These are phyloP conservation scores for Prietella phreatophila DNA, from an alignment of 2,113 vertebrate genomes.

Conservation along the genomic window DNA sequence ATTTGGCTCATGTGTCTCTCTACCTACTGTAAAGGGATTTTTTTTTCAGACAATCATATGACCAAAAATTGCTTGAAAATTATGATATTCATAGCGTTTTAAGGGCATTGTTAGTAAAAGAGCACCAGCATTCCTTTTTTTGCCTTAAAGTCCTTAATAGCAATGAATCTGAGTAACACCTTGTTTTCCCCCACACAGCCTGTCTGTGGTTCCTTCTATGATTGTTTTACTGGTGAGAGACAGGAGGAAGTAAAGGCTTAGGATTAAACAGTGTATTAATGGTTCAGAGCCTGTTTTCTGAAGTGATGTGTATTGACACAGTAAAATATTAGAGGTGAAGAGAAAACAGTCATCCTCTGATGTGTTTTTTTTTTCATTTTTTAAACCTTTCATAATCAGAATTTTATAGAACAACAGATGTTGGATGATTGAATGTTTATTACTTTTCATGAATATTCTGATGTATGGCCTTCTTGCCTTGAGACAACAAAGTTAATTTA, in stretches of 20 bases:
- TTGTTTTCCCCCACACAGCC: not conserved
- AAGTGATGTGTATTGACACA: not conserved
- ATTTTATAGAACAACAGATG: not conserved
- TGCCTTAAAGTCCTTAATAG: not conserved
- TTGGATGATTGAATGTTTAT: not conserved
- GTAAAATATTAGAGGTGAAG: not conserved
- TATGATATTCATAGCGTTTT: not conserved
- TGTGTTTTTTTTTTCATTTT: not conserved
- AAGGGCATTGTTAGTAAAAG: not conserved
- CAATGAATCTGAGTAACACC: not conserved
- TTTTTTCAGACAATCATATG: not conserved
- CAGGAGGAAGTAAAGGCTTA: not conserved
- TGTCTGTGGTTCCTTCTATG: not conserved
- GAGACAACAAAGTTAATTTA: not conserved
- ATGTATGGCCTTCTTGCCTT: not conserved
- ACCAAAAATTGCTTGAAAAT: not conserved
- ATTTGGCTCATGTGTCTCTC: too few species aligned
- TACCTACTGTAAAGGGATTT: too few species aligned
- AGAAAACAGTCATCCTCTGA: not conserved
- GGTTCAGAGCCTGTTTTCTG: not conserved
- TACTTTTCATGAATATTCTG: not conserved
- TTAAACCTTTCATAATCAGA: not conserved
- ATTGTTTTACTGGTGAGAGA: not conserved
- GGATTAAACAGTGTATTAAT: not conserved
- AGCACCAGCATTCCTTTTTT: not conserved